phyloP scores from a whole-genome alignment of 2,113 vertebrate species.

The Cebidichthys violaceus region DNA sequence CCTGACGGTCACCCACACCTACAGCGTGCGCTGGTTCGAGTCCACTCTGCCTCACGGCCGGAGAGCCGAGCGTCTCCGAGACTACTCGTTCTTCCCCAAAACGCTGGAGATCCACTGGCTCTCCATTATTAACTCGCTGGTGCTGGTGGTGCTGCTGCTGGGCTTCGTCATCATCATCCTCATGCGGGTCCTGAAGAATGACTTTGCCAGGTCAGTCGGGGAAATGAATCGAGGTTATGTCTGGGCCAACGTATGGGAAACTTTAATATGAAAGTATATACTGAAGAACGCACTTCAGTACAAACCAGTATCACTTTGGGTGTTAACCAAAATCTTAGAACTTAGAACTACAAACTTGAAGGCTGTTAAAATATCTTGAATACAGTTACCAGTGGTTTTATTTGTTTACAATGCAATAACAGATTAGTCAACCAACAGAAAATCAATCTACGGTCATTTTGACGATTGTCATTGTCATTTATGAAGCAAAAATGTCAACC shows the following conservation, averaged over 20 bases:
- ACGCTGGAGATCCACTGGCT: slow-evolving; percentile 95
- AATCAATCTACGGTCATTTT: background rate
- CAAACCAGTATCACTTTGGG: background rate
- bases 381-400: background rate
- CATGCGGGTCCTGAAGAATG: slow-evolving; percentile 93
- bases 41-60: slow-evolving; percentile 81
- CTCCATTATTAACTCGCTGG: slow-evolving; percentile 94
- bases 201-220: slow-evolving; percentile 87
- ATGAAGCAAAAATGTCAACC: background rate
- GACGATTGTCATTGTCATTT: background rate
- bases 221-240: background rate
- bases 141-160: slow-evolving; percentile 92
- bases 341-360: background rate
- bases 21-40: slow-evolving; percentile 92
- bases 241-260: background rate
- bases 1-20: slow-evolving; percentile 87
- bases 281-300: background rate
- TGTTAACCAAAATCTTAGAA: background rate
- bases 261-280: background rate
- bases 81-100: slow-evolving; percentile 91
- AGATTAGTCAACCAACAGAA: background rate
- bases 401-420: background rate
- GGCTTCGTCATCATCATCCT: slow-evolving; percentile 96
- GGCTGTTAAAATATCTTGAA: background rate
- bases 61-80: slow-evolving; percentile 86